Evolutionary conservation across 2,797 vertebrate genomes (phyloP), one percentile per base, ranked within the genome.

Genomic region (Manis pentadactyla): DNA sequence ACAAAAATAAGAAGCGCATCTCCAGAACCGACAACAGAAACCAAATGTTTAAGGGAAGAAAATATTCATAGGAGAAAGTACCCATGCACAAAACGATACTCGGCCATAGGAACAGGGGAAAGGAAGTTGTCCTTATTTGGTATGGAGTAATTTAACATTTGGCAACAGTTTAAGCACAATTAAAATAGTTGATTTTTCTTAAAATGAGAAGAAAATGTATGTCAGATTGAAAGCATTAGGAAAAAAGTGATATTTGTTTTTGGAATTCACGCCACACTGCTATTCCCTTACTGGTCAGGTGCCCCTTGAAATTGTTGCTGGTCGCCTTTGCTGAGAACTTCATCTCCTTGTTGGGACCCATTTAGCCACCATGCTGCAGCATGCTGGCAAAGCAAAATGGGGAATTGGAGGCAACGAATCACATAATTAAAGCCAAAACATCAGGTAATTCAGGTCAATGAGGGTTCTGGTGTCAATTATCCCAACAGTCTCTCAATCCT

Each of bases 361-460:
- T 79, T 94, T 93, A 89, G 42, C 61, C 27, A n/a, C 10, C 8
- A 53, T 31, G 27, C 18, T 92, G 51, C 34, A 29, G 68, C 90
- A 53, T 53, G 69, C 88, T 63, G 19, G 93, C 69, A 90, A 97
- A 90, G 85, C 78, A 95, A 97, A 93, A 83, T 13, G 6, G 27
- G 31, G 63, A 86, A 92, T 31, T 81, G 18, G 31, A 87, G 66
- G 81, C 89, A 90, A 97, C 69, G 95, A 87, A 96, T 90, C 68
- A 77, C 64, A 84, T 93, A 74, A 96, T 89, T 97, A 97, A 96
- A 96, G 61, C 53, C n/a, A 71, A 97, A 97, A 92, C 37, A 82
- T 97, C 57, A 93, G 55, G 61, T 94, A 97, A 96, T 94, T 95
- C 77, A 84, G 79, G 88, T 96, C 96, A 97, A 69, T 7, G 46